Evolutionary conservation across 2,113 vertebrate genomes (phyloP).

Genomic region (Parus major): DNA sequence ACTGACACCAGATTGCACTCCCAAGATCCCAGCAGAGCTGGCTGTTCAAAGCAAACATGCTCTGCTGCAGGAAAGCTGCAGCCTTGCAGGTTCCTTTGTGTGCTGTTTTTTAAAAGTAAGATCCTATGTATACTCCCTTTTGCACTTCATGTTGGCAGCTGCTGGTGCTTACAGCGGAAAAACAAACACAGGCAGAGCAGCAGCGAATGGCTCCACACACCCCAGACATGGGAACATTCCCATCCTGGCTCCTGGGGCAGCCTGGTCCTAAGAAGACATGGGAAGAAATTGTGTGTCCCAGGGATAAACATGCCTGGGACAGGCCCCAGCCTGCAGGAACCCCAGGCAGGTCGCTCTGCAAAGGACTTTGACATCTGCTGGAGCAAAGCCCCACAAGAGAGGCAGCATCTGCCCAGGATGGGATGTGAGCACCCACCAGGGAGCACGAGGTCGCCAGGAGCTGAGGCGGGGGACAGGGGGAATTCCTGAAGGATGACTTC

Average conservation of each 20-base stretch:
- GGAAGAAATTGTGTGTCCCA: neutral
- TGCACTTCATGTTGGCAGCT: neutral
- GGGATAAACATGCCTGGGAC: neutral
- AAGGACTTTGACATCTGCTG: constrained; percentile 18
- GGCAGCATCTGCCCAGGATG: neutral
- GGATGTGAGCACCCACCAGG: neutral
- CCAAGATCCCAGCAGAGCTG: neutral
- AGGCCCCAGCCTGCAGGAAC: constrained; percentile 32
- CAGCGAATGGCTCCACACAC: neutral
- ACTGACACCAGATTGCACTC: accelerated
- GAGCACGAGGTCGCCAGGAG: neutral
- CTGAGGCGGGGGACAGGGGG: neutral
- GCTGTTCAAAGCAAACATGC: neutral
- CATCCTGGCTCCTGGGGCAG: neutral
- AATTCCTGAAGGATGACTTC: constrained; percentile 43
- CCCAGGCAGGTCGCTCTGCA: neutral
- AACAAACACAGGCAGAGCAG: neutral
- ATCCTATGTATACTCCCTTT: neutral
- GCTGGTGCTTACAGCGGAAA: neutral
- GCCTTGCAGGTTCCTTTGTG: neutral
- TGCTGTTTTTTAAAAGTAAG: neutral
- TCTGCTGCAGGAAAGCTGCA: neutral
- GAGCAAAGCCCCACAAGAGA: neutral
- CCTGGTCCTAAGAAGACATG: neutral
- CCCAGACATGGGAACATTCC: neutral